Conservation (phyloP, 1,140 invertebrate species). For the Polypedilum pembai region DNA sequence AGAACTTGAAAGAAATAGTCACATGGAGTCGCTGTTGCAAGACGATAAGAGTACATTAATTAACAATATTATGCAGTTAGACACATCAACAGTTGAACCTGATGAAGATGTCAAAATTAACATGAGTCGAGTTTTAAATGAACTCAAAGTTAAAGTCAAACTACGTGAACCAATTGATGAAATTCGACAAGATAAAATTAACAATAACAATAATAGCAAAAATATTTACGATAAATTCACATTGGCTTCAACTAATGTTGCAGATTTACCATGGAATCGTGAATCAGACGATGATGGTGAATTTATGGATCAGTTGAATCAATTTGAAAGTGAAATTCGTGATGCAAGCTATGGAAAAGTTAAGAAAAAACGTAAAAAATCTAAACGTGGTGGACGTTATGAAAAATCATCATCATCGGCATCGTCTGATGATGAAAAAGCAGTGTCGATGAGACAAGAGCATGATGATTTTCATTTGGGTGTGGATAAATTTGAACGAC, state of each 20-base stretch:
- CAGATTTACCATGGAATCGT: slow-evolving; percentile 31
- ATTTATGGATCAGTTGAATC: slow-evolving; percentile 29
- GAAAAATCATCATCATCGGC: slow-evolving; percentile 30
- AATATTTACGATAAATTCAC: slow-evolving; percentile 18
- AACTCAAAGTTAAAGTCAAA: slow-evolving; percentile 61
- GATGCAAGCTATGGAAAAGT: slow-evolving; percentile 20
- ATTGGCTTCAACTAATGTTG: background rate
- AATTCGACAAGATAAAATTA: background rate
- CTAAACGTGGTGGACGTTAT: background rate
- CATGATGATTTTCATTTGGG: slow-evolving; percentile 32
- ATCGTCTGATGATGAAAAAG: slow-evolving; percentile 39
- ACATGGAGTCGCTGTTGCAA: slow-evolving; percentile 56
- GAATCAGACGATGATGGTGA: slow-evolving; percentile 33
- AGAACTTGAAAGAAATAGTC: slow-evolving; percentile 70
- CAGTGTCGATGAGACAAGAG: slow-evolving; percentile 35
- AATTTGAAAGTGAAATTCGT: slow-evolving; percentile 33
- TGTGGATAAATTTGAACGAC: slow-evolving; percentile 37
- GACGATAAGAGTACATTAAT: slow-evolving; percentile 52
- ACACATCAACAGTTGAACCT: slow-evolving; percentile 43
- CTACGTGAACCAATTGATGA: slow-evolving; percentile 31
- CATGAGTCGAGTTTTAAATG: slow-evolving; percentile 67
- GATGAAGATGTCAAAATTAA: slow-evolving; percentile 64
- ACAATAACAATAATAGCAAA: background rate
- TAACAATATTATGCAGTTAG: slow-evolving; percentile 30
- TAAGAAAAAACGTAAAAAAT: slow-evolving; percentile 31